phyloP scores from a whole-genome alignment of 2,797 vertebrate genomes.

The Argyrosomus regius region DNA sequence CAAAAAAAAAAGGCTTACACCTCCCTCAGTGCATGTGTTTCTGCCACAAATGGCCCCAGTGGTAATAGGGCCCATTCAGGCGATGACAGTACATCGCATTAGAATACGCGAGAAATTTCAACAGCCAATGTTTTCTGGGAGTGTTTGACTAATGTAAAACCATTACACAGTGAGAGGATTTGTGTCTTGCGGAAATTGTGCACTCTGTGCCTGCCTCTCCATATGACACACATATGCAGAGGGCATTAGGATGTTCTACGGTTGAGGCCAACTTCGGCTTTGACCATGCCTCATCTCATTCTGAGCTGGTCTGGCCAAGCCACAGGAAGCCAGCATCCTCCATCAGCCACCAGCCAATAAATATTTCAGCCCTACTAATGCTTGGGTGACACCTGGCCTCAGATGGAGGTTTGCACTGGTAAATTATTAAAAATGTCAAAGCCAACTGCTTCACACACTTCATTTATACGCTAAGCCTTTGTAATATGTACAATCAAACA shows the following conservation, averaged over 20 bases:
- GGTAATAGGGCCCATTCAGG: conserved; percentile 61
- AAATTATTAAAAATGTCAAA: conserved; percentile 90
- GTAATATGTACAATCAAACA: conserved; percentile 54
- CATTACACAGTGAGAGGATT: conserved; percentile 71
- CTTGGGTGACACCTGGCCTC: conserved; percentile 86
- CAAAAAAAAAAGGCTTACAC: conserved; percentile 41
- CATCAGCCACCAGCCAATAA: conserved; percentile 85
- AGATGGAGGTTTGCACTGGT: conserved; percentile 85
- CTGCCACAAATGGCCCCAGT: conserved; percentile 54
- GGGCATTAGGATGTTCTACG: conserved; percentile 66
- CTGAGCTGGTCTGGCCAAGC: conserved; percentile 61
- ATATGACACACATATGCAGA: conserved; percentile 35
- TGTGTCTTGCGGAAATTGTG: conserved; percentile 49
- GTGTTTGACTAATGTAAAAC: conserved; percentile 71
- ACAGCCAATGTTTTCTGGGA: conserved; percentile 59
- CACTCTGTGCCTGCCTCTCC: conserved; percentile 27
- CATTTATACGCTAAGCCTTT: conserved; percentile 73
- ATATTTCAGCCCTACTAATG: conserved; percentile 90
- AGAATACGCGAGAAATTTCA: conserved; percentile 61
- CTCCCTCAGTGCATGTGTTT: conserved; percentile 44
- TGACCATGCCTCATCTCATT: conserved; percentile 64
- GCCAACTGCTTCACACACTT: conserved; percentile 82
- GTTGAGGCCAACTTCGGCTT: conserved; percentile 66
- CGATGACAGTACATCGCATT: conserved; percentile 48
- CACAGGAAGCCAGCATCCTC: conserved; percentile 75